Evolutionary conservation across 2,797 vertebrate species (phyloP), one percentile per base, ranked within the genome.

Genomic region (Acomys russatus): DNA sequence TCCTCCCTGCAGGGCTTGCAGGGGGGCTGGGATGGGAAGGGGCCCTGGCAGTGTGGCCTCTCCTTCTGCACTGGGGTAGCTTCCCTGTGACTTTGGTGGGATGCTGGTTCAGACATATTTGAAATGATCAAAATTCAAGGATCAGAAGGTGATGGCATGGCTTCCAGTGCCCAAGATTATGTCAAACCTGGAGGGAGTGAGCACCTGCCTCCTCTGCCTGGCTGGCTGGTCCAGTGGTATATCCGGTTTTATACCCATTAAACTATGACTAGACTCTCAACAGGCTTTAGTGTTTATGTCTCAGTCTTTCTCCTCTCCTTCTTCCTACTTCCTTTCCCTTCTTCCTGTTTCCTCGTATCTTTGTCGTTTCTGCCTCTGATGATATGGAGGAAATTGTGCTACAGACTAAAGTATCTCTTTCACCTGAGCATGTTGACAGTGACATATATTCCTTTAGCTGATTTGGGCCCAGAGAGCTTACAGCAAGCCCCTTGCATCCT

Each of bases 11-110:
- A 59, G 35, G 25, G 28, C 10, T 76, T 30, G 35, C 6, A 6
- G 17, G 25, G 35, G 61, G 7, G 11, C 5, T 14, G 2, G 22
- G 6, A 35, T 9, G 0, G 11, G 20, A 6, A 49, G 0, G 9
- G 61, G 35, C 15, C 38, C 68, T 44, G 38, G 22, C 49, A 38
- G 4, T 56, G 49, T 84, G 30, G 9, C 35, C 20, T 49, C 25
- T 49, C 63, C n/a, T 59, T 79, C 76, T 51, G 68, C 20, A 12
- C 1, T 35, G 49, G 70, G 18, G 18, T 33, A 18, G 23, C 64
- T 44, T 63, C n/a, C n/a, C 14, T 35, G 9, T 28, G 3, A 28
- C 3, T 28, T 80, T 17, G 54, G 2, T 9, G 28, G 20, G 63
- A 51, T 56, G 56, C 33, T 94, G 63, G 5, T 44, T 44, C 17